Percentiles rank a stretch among this genome's conserved stretches.
These are phyloP conservation scores for Phocides pigmalion DNA, from an alignment of 1,140 invertebrate species.

Conservation along the genomic window DNA sequence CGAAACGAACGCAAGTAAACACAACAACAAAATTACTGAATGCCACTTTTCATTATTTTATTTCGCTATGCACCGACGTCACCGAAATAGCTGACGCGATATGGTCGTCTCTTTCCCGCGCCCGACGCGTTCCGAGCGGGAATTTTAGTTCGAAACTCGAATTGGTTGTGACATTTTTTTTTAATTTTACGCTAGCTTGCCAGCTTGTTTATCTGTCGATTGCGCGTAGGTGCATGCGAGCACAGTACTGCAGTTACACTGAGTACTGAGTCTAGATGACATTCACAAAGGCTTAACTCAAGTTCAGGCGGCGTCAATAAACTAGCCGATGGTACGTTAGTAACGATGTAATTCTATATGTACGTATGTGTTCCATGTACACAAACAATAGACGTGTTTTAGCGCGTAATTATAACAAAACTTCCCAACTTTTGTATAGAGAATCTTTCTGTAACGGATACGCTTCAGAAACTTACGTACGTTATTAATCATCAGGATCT, in stretches of 20 bases:
- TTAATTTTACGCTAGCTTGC: too few relatives aligned
- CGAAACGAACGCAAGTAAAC: conserved; percentile 81
- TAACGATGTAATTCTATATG: conserved; percentile 63
- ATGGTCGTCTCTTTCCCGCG: conserved; percentile 66
- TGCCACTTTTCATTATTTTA: conserved; percentile 81
- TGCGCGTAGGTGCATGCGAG: conserved; percentile 63
- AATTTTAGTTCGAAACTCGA: conserved; percentile 65
- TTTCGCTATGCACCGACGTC: conserved; percentile 80
- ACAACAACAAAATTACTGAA: conserved; percentile 78
- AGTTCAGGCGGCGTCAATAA: conserved; percentile 75
- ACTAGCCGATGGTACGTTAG: conserved; percentile 55
- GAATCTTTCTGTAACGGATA: not conserved
- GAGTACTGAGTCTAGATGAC: conserved; percentile 79
- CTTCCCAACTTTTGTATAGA: conserved; percentile 3
- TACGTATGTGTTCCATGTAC: not conserved
- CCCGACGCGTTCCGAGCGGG: conserved; percentile 42
- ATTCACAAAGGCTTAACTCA: conserved; percentile 75
- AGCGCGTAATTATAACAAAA: conserved; percentile 14
- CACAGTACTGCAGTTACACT: conserved; percentile 68
- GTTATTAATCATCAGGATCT: not conserved
- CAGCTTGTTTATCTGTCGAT: conserved; percentile 32
- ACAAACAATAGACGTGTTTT: conserved; percentile 26
- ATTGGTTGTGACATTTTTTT: conserved; percentile 51
- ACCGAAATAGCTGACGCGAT: conserved; percentile 68
- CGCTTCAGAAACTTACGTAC: not conserved